Percentiles rank a stretch among this genome's conserved stretches.
These are phyloP conservation scores for Sylvilagus bachmani DNA, from an alignment of 2,113 vertebrate genomes.

Conservation along the genomic window DNA sequence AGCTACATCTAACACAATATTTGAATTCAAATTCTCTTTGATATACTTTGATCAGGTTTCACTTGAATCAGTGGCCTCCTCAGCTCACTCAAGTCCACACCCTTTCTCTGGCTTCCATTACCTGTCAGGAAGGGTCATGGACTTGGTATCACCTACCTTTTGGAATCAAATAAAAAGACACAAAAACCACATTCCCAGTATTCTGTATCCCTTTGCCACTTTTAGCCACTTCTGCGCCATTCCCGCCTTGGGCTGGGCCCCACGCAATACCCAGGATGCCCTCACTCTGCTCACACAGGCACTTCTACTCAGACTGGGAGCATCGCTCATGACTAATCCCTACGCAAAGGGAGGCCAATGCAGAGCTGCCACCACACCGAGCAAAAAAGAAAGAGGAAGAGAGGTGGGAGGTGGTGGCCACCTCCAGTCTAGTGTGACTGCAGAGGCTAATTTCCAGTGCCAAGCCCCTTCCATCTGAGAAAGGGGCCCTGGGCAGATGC, in stretches of 20 bases:
- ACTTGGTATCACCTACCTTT: slow-evolving; percentile 37
- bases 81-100: not conserved
- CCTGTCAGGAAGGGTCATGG: not conserved
- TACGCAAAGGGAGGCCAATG: not conserved
- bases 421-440: slow-evolving; percentile 28
- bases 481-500: slow-evolving; percentile 37
- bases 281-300: not conserved
- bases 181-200: slow-evolving; percentile 40
- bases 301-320: slow-evolving; percentile 42
- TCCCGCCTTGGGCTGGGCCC: not conserved
- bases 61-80: slow-evolving; percentile 9
- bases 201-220: slow-evolving; percentile 14
- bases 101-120: slow-evolving; percentile 18
- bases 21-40: slow-evolving; percentile 17
- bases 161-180: slow-evolving; percentile 46
- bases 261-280: not conserved
- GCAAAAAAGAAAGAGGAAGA: slow-evolving; percentile 51
- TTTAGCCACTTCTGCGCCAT: slow-evolving; percentile 27
- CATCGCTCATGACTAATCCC: slow-evolving; percentile 61
- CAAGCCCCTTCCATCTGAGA: slow-evolving; percentile 39
- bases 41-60: slow-evolving; percentile 33
- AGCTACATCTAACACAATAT: slow-evolving; percentile 38
- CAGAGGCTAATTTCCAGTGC: slow-evolving; percentile 42
- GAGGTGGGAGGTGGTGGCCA: slow-evolving; percentile 55
- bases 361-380: not conserved